Conservation (phyloP, 2,797 vertebrate species). For the Anomalospiza imberbis region DNA sequence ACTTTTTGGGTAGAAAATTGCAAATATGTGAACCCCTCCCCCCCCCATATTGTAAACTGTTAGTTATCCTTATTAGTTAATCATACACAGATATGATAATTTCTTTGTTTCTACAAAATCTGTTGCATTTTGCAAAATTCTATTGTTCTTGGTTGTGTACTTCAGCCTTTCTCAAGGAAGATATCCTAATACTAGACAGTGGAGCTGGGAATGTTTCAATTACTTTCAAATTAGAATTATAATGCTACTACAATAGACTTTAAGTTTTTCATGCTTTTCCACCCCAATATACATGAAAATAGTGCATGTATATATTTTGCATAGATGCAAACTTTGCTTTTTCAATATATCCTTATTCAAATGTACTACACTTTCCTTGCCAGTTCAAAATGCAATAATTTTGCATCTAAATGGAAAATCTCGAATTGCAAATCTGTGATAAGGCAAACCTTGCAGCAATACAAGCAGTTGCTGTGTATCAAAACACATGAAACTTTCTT, state of each 20-base stretch:
- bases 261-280: not conserved
- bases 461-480: not conserved
- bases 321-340: not conserved
- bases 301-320: not conserved
- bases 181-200: not conserved
- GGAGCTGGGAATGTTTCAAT: not conserved
- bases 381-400: not conserved
- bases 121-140: not conserved
- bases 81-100: not conserved
- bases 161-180: not conserved
- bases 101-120: not conserved
- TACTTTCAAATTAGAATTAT: not conserved
- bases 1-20: not conserved
- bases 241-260: not conserved
- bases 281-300: not conserved
- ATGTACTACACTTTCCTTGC: not conserved
- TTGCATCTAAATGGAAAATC: not conserved
- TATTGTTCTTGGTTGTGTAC: not conserved
- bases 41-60: not conserved
- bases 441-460: not conserved
- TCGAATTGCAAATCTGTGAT: not conserved
- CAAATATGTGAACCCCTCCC: not conserved
- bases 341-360: not conserved
- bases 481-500: not conserved
- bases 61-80: not conserved